Evolutionary conservation across 2,888 invertebrate genomes (phyloP), one percentile per base, ranked within the genome.

Genomic region (Cristatella mucedo): DNA sequence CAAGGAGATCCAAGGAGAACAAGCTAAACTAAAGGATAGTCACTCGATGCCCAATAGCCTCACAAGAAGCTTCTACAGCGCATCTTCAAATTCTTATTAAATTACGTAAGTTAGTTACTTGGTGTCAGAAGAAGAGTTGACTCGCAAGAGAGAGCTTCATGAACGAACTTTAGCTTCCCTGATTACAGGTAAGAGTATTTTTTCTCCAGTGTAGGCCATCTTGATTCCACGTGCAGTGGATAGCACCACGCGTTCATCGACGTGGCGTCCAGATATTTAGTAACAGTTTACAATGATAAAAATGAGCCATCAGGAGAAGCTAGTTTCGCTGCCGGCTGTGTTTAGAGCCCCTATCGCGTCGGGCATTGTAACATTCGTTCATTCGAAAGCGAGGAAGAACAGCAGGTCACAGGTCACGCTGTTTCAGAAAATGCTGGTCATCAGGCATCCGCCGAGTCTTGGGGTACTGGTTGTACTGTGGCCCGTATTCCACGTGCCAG

Each of bases 401-500:
- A 78, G 78, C 49, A 77, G 97, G 51, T 97, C 97, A 69, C 82
- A n/a, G n/a, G 97, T 1, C 95, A 97, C 73, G 82, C 85, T 53
- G 97, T 97, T 31, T 91, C 81, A 63, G 82, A 82, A 61, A 80
- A 86, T 71, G 97, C 97, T 58, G 97, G 95, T 71, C 95, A 95
- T 69, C 97, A 99, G 73, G 95, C 95, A 48, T 93, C 91, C 68
- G 97, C 97, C 34, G 95, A 99, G 68, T 99, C 97, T 49, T 97
- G 97, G 97, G 97, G 97, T 68, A 99, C 97, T 56, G 97, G 97
- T 55, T 84, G 97, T 63, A 97, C 97, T 52, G 97, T 99, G 44
- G 97, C 97, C 30, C 91, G 97, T 85, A 99, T 97, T 61, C 97
- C 97, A 21, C 86, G 97, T 78, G 97, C 99, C 0, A 82, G 95